These are phyloP conservation scores for Echinometra lucunter DNA, from an alignment of 53 echinoderm and acorn worm genomes.

Conservation along the genomic window DNA sequence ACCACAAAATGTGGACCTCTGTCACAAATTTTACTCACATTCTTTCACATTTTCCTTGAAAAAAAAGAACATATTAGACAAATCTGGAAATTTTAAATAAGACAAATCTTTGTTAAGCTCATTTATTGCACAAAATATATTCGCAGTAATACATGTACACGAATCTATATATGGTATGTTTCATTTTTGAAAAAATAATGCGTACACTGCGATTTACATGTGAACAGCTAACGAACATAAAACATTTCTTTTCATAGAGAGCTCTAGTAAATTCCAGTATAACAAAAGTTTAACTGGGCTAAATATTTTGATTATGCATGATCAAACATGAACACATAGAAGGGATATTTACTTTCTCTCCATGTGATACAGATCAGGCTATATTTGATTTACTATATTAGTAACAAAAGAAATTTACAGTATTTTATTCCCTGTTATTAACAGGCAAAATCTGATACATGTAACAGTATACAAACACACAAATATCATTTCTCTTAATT, in stretches of 20 bases:
- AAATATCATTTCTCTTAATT: too few relatives aligned
- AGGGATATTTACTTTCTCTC: background rate
- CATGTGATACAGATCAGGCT: background rate
- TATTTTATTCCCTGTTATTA: too few relatives aligned
- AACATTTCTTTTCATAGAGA: background rate
- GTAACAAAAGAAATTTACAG: too few relatives aligned
- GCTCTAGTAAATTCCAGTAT: background rate
- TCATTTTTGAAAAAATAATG: background rate
- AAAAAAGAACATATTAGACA: background rate
- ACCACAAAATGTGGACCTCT: too few relatives aligned
- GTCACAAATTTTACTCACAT: background rate
- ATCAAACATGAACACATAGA: background rate
- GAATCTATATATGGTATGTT: background rate
- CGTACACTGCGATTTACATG: background rate
- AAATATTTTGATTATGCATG: background rate
- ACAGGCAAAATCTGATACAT: too few relatives aligned
- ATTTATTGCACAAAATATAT: slow-evolving; percentile 38
- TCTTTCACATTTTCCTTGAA: background rate
- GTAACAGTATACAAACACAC: too few relatives aligned
- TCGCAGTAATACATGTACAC: background rate
- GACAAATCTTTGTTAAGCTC: background rate
- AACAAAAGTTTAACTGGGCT: background rate
- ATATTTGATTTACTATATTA: too few relatives aligned
- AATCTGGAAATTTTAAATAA: background rate
- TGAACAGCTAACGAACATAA: background rate